Evolutionary conservation across 2,888 invertebrate genomes (phyloP), one percentile per base, ranked within the genome.

Genomic region (Oligia latruncula): DNA sequence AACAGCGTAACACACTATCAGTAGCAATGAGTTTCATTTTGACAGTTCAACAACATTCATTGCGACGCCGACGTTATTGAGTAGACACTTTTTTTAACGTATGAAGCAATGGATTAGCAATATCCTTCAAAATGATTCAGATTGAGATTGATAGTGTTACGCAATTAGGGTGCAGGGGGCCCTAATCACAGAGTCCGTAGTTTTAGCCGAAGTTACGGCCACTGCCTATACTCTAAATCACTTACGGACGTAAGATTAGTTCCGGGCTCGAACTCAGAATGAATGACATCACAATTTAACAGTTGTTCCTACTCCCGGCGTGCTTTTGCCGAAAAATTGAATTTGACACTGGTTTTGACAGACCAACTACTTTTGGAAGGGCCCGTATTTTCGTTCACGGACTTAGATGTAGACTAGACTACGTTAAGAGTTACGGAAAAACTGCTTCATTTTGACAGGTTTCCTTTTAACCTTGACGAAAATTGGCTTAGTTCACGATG

Each of bases 401-500:
- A 55, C 20, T 55, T 55, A 20, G 20, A 20, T 55, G 20, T 20
- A 55, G 20, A 55, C 55, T 20, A 55, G 20, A 55, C 55, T 8
- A 6, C 17, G 29, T 29, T 29, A 29, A 1, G 6, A 15, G 17
- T 46, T 58, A n/a, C n/a, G 6, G 29, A n/a, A 49, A 49, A 40
- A 9, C 0, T 17, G 23, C 29, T 15, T 9, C 13, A 43, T 35
- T 62, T 72, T 62, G 58, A 40, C 8, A 17, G 35, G 49, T 9
- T 80, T 74, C 23, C 15, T 6, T 77, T 52, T 74, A 62, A 81
- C 89, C 89, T 90, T 90, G 89, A 77, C 13, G 8, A 73, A 71
- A 71, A 67, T 60, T 46, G 55, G 9, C 23, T 35, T 74, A 77
- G 83, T 82, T 65, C 78, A 17, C 11, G 40, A 67, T 78, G 43